These are phyloP conservation scores for Oenanthe oenanthe DNA, from an alignment of 2,113 vertebrate species.

Conservation along the genomic window DNA sequence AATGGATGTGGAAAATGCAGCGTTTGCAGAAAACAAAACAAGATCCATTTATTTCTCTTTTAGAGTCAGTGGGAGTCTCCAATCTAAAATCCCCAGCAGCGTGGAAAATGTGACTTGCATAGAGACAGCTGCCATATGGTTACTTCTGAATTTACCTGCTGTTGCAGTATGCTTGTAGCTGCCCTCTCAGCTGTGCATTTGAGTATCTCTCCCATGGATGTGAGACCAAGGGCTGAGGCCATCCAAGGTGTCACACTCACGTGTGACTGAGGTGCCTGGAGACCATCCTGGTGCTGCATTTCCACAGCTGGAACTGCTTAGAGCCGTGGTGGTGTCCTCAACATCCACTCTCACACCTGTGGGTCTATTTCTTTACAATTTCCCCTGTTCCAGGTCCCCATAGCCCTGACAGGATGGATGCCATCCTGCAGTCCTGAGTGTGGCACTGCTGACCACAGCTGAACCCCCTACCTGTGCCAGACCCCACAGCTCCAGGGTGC, in stretches of 20 bases:
- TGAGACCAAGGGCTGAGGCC: not conserved
- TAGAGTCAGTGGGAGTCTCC: conserved; percentile 20
- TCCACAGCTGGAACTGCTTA: not conserved
- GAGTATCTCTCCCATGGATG: not conserved
- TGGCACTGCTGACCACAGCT: not conserved
- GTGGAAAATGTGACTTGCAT: conserved; percentile 48
- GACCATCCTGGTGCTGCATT: not conserved
- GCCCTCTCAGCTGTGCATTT: not conserved
- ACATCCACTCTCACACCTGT: fast-evolving
- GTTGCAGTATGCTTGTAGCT: not conserved
- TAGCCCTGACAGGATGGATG: not conserved
- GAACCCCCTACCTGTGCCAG: not conserved
- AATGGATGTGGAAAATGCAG: conserved; percentile 8
- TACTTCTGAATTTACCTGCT: conserved; percentile 3
- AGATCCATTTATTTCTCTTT: conserved; percentile 42
- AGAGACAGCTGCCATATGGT: not conserved
- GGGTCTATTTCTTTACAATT: not conserved
- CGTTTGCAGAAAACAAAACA: conserved; percentile 23
- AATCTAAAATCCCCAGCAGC: conserved; percentile 33
- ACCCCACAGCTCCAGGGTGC: not conserved
- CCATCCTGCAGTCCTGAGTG: not conserved
- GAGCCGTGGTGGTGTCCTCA: fast-evolving
- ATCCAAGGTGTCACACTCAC: not conserved
- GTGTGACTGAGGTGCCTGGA: not conserved
- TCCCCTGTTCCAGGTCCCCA: too few relatives aligned